A percentile compares a stretch with the other conserved stretches of the same genome.
phyloP scores from a whole-genome alignment of 2,113 vertebrate genomes.

The Bolborhynchus lineola region DNA sequence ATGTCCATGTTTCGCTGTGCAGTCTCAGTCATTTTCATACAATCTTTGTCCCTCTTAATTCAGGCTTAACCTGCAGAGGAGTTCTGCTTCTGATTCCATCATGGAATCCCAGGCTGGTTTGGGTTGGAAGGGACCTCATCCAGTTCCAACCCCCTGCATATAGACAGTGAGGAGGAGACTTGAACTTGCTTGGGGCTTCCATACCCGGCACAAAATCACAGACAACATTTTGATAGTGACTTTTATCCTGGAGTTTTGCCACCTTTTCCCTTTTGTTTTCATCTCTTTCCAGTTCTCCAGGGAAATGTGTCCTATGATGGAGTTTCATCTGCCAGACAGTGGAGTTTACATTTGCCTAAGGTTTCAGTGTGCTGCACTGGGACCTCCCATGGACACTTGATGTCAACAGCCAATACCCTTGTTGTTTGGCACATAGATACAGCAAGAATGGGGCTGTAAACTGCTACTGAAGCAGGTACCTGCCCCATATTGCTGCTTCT shows the following conservation, averaged over 20 bases:
- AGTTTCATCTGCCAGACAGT: not conserved
- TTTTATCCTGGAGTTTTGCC: not conserved
- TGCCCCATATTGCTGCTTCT: not conserved
- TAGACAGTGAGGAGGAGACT: not conserved
- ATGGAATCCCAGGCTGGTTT: not conserved
- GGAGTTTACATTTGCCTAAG: not conserved
- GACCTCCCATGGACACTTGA: not conserved
- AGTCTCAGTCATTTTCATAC: not conserved
- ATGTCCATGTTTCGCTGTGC: not conserved
- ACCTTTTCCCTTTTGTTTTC: not conserved
- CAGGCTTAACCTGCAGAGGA: not conserved
- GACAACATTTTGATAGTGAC: fast-evolving
- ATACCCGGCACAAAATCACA: not conserved
- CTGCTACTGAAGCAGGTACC: not conserved
- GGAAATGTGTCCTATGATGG: fast-evolving
- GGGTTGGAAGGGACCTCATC: not conserved
- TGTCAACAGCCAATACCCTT: not conserved
- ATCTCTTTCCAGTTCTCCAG: not conserved
- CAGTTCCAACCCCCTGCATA: not conserved
- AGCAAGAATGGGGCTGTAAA: not conserved
- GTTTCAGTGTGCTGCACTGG: not conserved
- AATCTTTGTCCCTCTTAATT: not conserved
- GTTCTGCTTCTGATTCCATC: not conserved
- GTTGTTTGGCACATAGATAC: not conserved
- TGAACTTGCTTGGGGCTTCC: not conserved